Percentiles rank a stretch among this genome's conserved stretches.
Evolutionary conservation across 2,113 vertebrate genomes (phyloP).

Genomic region (Gobiocypris rarus): DNA sequence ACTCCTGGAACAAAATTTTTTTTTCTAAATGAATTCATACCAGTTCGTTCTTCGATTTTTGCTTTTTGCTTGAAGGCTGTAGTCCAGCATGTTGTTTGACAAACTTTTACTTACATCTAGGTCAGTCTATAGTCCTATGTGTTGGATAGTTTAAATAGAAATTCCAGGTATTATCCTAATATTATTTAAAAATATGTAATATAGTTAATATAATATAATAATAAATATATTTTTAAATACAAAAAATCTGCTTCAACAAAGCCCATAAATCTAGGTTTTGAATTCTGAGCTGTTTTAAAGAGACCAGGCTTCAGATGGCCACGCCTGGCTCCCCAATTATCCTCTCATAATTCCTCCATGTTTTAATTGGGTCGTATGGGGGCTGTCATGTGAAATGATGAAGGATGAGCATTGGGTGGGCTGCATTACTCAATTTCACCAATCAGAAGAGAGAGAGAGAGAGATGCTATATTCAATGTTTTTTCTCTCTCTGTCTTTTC

Average conservation of each 20-base stretch:
- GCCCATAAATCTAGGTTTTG: neutral
- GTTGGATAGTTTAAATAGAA: neutral
- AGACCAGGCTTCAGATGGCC: conserved; percentile 4
- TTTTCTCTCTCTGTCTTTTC: conserved; percentile 28
- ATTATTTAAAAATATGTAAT: neutral
- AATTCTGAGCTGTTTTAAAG: conserved; percentile 1
- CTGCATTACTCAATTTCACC: conserved; percentile 14
- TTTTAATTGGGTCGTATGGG: conserved; percentile 48
- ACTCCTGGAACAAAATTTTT: no score
- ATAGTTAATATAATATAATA: neutral
- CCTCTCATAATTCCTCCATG: conserved; percentile 46
- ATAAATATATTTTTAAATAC: no score
- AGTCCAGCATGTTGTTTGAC: neutral
- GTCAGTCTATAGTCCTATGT: neutral
- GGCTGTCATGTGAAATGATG: conserved; percentile 46
- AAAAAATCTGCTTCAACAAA: no score
- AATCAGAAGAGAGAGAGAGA: conserved; percentile 13
- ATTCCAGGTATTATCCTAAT: neutral
- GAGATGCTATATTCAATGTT: neutral
- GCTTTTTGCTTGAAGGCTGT: no score
- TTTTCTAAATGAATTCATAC: no score
- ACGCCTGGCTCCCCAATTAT: conserved; percentile 48
- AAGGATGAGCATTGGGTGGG: conserved; percentile 21
- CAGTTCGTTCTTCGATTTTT: no score
- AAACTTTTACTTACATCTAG: neutral